Evolutionary conservation across 2,888 invertebrate genomes (phyloP).

Genomic region (Molorchus minor): DNA sequence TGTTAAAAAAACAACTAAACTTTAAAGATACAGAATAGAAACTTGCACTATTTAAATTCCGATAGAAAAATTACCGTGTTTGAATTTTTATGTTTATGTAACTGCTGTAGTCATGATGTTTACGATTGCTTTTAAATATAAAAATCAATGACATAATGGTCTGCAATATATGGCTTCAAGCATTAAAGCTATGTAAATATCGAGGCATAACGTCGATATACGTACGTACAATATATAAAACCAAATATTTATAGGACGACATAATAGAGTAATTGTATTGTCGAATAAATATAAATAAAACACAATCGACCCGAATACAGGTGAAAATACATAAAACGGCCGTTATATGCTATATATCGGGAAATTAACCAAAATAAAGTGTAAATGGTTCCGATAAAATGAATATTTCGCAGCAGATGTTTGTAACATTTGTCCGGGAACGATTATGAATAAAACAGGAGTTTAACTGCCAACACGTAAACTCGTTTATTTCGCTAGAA

Average conservation of each 20-base stretch:
- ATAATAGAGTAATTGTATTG: conserved; percentile 6
- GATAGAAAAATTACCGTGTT: too few relatives aligned
- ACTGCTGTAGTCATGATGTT: too few relatives aligned
- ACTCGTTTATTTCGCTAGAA: conserved; percentile 20
- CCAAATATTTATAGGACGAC: conserved; percentile 1
- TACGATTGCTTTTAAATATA: too few relatives aligned
- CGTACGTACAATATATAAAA: conserved; percentile 4
- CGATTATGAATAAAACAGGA: conserved; percentile 41
- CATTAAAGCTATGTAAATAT: too few relatives aligned
- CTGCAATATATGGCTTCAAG: too few relatives aligned
- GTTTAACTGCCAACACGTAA: conserved; percentile 35
- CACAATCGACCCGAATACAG: neutral
- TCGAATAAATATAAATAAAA: conserved; percentile 18
- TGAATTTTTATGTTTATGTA: too few relatives aligned
- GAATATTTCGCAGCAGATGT: conserved; percentile 34
- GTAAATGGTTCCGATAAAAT: conserved; percentile 26
- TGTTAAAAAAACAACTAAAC: too few relatives aligned
- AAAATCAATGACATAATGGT: too few relatives aligned
- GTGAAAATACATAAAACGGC: conserved; percentile 7
- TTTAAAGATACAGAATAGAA: too few relatives aligned
- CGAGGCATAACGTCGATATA: too few relatives aligned
- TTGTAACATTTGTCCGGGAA: conserved; percentile 31
- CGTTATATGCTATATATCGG: conserved; percentile 16
- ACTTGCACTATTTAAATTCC: too few relatives aligned
- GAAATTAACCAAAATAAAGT: conserved; percentile 31